Conservation (phyloP, 2,888 invertebrate genomes). For the Zhengitettix transpicula region DNA sequence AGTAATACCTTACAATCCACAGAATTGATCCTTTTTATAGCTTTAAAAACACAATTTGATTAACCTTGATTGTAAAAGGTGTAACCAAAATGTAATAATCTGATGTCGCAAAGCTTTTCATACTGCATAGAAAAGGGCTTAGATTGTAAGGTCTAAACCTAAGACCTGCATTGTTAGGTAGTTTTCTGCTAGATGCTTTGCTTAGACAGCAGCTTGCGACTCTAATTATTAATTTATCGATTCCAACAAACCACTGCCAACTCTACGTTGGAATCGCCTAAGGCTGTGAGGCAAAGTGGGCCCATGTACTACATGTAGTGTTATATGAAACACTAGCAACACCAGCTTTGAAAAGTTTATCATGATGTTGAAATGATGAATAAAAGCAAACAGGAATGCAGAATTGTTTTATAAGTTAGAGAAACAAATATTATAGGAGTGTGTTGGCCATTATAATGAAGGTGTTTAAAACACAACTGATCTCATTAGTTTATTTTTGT, state of each 20-base stretch:
- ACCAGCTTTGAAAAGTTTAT: background rate
- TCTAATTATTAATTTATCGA: slow-evolving; percentile 4
- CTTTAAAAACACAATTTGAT: slow-evolving; percentile 8
- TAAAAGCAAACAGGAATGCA: background rate
- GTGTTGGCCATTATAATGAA: too few relatives aligned
- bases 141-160: background rate
- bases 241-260: slow-evolving; percentile 11
- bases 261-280: slow-evolving; percentile 4
- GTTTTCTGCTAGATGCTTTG: slow-evolving; percentile 8
- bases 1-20: slow-evolving; percentile 4
- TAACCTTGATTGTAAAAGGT: slow-evolving; percentile 3
- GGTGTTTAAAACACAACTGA: too few relatives aligned
- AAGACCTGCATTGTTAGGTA: slow-evolving; percentile 5
- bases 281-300: slow-evolving; percentile 9
- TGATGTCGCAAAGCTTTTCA: slow-evolving; percentile 1
- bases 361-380: background rate
- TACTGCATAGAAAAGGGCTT: slow-evolving; percentile 5
- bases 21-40: slow-evolving; percentile 9
- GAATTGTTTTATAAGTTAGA: too few relatives aligned
- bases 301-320: background rate
- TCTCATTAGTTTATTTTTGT: too few relatives aligned
- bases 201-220: slow-evolving; percentile 1
- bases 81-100: background rate
- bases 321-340: background rate
- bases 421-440: too few relatives aligned